These are phyloP conservation scores for Cheilosia vernalis DNA, from an alignment of 2,888 invertebrate species.

Conservation along the genomic window DNA sequence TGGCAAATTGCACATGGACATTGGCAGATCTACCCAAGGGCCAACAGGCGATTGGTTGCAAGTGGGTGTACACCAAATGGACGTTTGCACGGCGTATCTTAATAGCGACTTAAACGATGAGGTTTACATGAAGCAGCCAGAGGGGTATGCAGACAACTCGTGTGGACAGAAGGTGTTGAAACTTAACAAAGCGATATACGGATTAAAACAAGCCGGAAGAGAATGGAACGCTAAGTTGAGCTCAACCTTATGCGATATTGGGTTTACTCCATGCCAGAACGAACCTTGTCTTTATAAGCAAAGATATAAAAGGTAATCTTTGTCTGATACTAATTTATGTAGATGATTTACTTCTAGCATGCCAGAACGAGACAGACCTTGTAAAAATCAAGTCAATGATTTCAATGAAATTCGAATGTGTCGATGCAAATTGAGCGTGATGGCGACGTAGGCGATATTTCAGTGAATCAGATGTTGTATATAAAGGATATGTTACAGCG, in stretches of 20 bases:
- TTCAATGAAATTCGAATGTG: slow-evolving; percentile 25
- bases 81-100: slow-evolving; percentile 47
- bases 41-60: slow-evolving; percentile 64
- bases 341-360: slow-evolving; percentile 34
- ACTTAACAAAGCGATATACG: slow-evolving; percentile 29
- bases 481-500: slow-evolving; percentile 30
- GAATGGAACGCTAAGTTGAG: slow-evolving; percentile 38
- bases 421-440: slow-evolving; percentile 37
- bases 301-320: slow-evolving; percentile 20
- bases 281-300: slow-evolving; percentile 34
- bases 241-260: slow-evolving; percentile 17
- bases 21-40: slow-evolving; percentile 47
- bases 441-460: slow-evolving; percentile 29
- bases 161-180: slow-evolving; percentile 18
- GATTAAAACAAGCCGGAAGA: slow-evolving; percentile 40
- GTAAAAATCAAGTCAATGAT: slow-evolving; percentile 7
- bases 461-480: slow-evolving; percentile 23
- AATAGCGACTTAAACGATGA: slow-evolving; percentile 46
- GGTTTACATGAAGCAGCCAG: slow-evolving; percentile 51
- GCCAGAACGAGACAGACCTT: slow-evolving; percentile 23
- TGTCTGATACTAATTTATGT: slow-evolving; percentile 1
- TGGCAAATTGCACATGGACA: slow-evolving; percentile 46
- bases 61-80: slow-evolving; percentile 72
- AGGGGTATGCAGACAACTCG: neutral
- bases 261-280: slow-evolving; percentile 25